phyloP scores from a whole-genome alignment of 2,797 vertebrate genomes.

The Heliangelus exortis region DNA sequence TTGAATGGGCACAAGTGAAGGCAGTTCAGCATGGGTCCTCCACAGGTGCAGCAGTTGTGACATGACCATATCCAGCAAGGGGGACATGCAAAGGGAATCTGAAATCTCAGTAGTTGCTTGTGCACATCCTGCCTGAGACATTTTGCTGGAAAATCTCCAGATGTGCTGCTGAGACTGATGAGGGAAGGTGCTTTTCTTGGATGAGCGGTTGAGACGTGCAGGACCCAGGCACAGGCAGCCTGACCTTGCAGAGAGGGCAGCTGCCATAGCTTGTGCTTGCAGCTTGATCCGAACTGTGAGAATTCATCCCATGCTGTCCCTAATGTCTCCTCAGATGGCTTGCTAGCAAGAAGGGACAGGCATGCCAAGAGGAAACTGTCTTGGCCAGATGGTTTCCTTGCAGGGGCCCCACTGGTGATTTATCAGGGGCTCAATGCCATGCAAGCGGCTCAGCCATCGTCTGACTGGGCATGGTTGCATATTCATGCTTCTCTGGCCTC shows the following conservation, averaged over 20 bases:
- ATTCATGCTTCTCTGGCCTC: slow-evolving; percentile 16
- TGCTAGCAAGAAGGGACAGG: slow-evolving; percentile 59
- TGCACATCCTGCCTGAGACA: not conserved
- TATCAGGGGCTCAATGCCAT: slow-evolving; percentile 57
- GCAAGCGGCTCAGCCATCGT: not conserved
- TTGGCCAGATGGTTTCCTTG: slow-evolving; percentile 76
- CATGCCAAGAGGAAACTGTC: slow-evolving; percentile 47
- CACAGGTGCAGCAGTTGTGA: not conserved
- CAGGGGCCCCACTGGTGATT: slow-evolving; percentile 65
- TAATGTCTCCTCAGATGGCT: slow-evolving; percentile 72
- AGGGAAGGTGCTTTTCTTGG: slow-evolving; percentile 33
- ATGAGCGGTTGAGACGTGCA: not conserved
- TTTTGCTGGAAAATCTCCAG: slow-evolving; percentile 49
- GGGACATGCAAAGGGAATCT: not conserved
- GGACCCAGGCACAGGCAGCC: slow-evolving; percentile 18
- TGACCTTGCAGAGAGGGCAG: slow-evolving; percentile 59
- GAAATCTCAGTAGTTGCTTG: slow-evolving; percentile 21
- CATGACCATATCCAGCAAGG: not conserved
- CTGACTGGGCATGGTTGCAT: slow-evolving; percentile 1
- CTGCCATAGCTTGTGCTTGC: slow-evolving; percentile 50
- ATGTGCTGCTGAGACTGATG: slow-evolving; percentile 32
- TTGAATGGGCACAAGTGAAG: not conserved
- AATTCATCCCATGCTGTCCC: slow-evolving; percentile 41
- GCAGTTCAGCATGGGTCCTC: not conserved
- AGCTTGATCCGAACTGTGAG: slow-evolving; percentile 54